These are phyloP conservation scores for Siniperca scherzeri DNA, from an alignment of 2,797 vertebrate genomes.

Conservation along the genomic window DNA sequence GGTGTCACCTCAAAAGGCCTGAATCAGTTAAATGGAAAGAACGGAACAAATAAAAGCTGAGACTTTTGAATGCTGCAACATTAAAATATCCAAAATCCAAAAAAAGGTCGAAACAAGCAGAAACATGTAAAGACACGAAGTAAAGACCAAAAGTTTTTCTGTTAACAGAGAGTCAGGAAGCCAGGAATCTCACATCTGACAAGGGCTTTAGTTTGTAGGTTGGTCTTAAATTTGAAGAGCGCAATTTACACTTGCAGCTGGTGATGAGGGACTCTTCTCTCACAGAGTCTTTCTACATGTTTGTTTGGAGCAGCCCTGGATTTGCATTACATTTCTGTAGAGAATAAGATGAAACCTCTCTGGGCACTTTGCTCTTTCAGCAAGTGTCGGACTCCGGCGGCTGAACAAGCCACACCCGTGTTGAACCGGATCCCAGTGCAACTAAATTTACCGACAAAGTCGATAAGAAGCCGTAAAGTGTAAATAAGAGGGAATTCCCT, in stretches of 20 bases:
- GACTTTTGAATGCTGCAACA: not conserved
- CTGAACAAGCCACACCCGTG: not conserved
- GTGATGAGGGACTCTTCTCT: not conserved
- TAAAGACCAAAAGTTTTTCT: not conserved
- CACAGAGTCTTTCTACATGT: not conserved
- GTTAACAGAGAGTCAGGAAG: not conserved
- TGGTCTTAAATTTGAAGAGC: not conserved
- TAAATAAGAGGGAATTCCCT: conserved; percentile 22
- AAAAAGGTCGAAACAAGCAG: not conserved
- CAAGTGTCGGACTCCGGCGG: not conserved
- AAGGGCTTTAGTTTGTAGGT: not conserved
- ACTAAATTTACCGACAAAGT: not conserved
- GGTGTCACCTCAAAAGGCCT: not conserved
- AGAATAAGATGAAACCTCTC: not conserved
- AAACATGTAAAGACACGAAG: not conserved
- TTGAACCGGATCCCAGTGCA: not conserved
- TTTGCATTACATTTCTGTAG: not conserved
- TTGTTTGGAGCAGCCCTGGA: not conserved
- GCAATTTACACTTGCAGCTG: not conserved
- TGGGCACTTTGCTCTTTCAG: not conserved
- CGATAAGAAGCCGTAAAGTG: not conserved
- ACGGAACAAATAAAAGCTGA: not conserved
- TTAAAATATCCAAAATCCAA: not conserved
- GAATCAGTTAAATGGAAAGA: not conserved
- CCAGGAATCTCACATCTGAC: not conserved